Evolutionary conservation across 2,888 invertebrate species (phyloP), one percentile per base, ranked within the genome.

Genomic region (Plemyria rubiginata): DNA sequence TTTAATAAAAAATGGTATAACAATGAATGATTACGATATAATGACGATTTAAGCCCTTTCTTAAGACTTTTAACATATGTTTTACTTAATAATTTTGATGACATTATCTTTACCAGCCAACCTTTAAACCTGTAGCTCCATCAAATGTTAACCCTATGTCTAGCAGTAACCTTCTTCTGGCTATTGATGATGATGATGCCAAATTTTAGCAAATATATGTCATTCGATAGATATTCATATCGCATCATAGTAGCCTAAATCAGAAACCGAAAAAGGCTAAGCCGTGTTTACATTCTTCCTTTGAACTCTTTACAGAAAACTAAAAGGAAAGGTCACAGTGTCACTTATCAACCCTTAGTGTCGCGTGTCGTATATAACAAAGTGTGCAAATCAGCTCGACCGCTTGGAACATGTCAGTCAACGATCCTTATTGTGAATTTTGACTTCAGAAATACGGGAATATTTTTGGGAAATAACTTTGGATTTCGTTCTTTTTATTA

Each of bases 291-390:
- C 36, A 6, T 46, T 55, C 12, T 29, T 36, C 29, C 55, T 55
- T 38, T 51, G 51, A 61, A 60, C 41, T 55, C 12, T 28, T 52
- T 12, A 36, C 38, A 50, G 50, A 22, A 51, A 61, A 61, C 52
- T 46, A 15, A 62, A 57, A 11, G 12, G 15, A 62, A 65, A 66
- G 68, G 68, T 62, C 68, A 60, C 58, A 56, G 52, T 56, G 56
- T 62, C 57, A 60, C 61, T 64, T 61, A 59, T 59, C 60, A 62
- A 43, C 41, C 49, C 28, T 12, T 38, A 56, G 53, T 61, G 46
- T 61, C 56, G 36, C 28, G 40, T 56, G 16, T 45, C 16, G 13
- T 5, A 13, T 8, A 41, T 22, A 56, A 62, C 60, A 58, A 66
- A 60, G 54, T 54, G 56, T 45, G 43, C 32, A 51, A 52, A 52